phyloP scores from a whole-genome alignment of 2,113 vertebrate species.

The Oreochromis niloticus region DNA sequence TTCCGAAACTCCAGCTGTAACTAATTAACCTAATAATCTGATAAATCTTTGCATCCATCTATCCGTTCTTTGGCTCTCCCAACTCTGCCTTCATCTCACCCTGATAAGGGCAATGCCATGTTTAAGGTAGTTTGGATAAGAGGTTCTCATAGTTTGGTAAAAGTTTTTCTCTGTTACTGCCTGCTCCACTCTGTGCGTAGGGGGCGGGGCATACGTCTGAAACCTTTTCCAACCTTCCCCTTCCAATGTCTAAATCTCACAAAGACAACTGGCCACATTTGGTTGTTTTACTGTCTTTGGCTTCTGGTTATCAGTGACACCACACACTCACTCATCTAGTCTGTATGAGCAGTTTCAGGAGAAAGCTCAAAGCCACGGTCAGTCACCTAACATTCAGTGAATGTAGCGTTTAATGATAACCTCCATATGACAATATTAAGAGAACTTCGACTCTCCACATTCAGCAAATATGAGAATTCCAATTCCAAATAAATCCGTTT shows the following conservation, averaged over 20 bases:
- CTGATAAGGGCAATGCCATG: background rate
- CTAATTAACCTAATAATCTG: background rate
- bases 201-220: accelerated
- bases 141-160: background rate
- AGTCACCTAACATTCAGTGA: background rate
- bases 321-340: background rate
- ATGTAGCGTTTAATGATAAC: background rate
- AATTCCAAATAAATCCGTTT: background rate
- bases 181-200: background rate
- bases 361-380: background rate
- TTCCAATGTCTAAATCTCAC: background rate
- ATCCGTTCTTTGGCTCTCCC: background rate
- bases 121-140: background rate
- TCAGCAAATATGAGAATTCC: background rate
- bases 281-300: background rate
- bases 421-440: background rate
- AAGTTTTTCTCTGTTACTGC: background rate
- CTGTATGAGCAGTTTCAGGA: background rate
- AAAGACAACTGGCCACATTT: background rate
- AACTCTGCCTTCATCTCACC: accelerated
- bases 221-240: background rate
- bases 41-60: background rate
- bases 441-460: background rate
- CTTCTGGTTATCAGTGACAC: background rate
- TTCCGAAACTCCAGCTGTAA: background rate